Evolutionary conservation across 1,140 invertebrate species (phyloP).

Genomic region (Anthonomus grandis): DNA sequence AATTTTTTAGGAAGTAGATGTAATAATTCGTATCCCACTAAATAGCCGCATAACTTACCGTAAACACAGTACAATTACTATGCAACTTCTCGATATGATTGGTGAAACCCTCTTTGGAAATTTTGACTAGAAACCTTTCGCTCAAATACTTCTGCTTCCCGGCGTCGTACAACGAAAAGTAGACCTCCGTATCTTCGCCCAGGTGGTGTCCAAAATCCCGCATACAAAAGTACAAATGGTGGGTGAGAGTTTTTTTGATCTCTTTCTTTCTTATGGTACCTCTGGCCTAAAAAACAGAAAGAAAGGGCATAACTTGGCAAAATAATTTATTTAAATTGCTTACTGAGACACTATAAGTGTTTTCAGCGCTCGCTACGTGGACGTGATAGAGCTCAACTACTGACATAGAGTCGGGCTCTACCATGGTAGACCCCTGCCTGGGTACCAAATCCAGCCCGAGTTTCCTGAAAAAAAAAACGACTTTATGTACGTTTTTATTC

Average conservation of each 20-base stretch:
- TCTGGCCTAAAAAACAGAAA: conserved; percentile 33
- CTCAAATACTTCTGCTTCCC: conserved; percentile 69
- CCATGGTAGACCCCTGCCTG: conserved; percentile 77
- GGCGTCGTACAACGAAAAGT: conserved; percentile 82
- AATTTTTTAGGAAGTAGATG: not conserved
- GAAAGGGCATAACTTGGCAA: not conserved
- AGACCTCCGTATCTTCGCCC: conserved; percentile 84
- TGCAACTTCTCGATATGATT: conserved; percentile 85
- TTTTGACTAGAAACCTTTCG: conserved; percentile 82
- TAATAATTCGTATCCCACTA: not conserved
- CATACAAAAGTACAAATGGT: conserved; percentile 86
- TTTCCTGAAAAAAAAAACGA: conserved; percentile 65
- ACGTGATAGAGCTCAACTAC: conserved; percentile 86
- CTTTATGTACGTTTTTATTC: not conserved
- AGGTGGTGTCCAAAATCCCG: conserved; percentile 81
- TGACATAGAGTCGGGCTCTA: conserved; percentile 83
- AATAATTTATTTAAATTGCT: conserved; percentile 45
- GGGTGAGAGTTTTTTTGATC: conserved; percentile 65
- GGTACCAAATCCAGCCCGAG: conserved; percentile 89
- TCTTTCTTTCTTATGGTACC: conserved; percentile 54
- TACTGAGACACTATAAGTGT: conserved; percentile 71
- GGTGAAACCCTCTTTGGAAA: conserved; percentile 85
- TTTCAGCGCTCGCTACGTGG: conserved; percentile 78
- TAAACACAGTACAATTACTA: conserved; percentile 85
- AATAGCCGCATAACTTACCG: conserved; percentile 54